Conservation (phyloP, 1,140 invertebrate species). For the Aphelinus certus region DNA sequence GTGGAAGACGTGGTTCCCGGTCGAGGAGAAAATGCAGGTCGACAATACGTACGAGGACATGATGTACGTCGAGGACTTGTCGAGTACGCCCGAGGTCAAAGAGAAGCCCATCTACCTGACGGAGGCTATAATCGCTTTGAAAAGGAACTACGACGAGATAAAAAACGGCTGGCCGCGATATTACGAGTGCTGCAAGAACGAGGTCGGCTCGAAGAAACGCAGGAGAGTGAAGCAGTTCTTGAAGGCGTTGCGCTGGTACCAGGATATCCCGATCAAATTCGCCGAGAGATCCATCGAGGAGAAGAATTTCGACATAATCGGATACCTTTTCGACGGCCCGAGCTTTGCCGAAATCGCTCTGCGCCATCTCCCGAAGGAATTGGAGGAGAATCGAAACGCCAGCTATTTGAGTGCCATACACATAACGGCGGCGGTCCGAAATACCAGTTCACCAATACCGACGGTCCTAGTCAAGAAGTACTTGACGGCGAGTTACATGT, state of each 20-base stretch:
- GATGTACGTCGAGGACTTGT: too few species aligned
- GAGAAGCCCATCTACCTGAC: slow-evolving; percentile 32
- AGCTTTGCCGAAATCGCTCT: slow-evolving; percentile 18
- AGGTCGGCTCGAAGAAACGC: not conserved
- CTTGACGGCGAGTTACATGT: slow-evolving; percentile 16
- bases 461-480: slow-evolving; percentile 23
- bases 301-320: slow-evolving; percentile 29
- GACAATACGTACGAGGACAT: not conserved
- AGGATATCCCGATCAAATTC: slow-evolving; percentile 54
- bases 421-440: slow-evolving; percentile 16
- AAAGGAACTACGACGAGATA: slow-evolving; percentile 42
- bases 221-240: slow-evolving; percentile 43
- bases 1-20: slow-evolving; percentile 26
- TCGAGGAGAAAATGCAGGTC: not conserved
- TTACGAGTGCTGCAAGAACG: slow-evolving; percentile 26
- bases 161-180: slow-evolving; percentile 48
- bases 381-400: not conserved
- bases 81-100: not conserved
- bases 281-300: slow-evolving; percentile 29
- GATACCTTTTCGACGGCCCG: slow-evolving; percentile 22
- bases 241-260: slow-evolving; percentile 50
- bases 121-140: slow-evolving; percentile 38
- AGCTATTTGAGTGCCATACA: slow-evolving; percentile 11
- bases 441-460: slow-evolving; percentile 2
- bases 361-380: not conserved